phyloP scores from a whole-genome alignment of 2,888 invertebrate genomes.

The Heliothis peltigera region DNA sequence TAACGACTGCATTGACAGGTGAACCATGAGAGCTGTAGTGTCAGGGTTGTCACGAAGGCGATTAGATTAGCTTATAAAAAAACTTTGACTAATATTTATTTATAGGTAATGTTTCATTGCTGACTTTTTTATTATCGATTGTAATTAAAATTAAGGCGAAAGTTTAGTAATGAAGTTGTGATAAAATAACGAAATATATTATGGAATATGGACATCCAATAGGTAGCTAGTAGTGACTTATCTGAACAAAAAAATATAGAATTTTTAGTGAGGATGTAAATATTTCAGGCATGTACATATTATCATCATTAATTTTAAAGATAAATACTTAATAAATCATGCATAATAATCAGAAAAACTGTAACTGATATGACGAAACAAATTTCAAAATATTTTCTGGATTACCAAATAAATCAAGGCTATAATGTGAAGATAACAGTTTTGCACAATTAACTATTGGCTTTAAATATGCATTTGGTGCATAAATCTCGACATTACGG shows the following conservation, averaged over 20 bases:
- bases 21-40: conserved; percentile 14
- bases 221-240: no score
- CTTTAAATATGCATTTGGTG: conserved; percentile 22
- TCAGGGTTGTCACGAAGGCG: conserved; percentile 27
- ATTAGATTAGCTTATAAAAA: conserved; percentile 16
- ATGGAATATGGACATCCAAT: no score
- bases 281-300: no score
- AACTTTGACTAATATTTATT: background rate
- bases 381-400: conserved; percentile 20
- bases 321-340: background rate
- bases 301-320: no score
- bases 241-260: no score
- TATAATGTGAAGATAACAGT: conserved; percentile 13
- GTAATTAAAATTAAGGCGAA: no score
- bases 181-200: no score
- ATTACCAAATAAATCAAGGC: conserved; percentile 39
- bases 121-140: background rate
- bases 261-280: no score
- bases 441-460: conserved; percentile 42
- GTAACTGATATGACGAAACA: background rate
- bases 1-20: conserved; percentile 15
- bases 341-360: background rate
- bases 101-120: background rate
- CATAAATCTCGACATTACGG: conserved; percentile 37
- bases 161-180: no score